phyloP scores from a whole-genome alignment of 2,797 vertebrate genomes.

The Tadarida brasiliensis region DNA sequence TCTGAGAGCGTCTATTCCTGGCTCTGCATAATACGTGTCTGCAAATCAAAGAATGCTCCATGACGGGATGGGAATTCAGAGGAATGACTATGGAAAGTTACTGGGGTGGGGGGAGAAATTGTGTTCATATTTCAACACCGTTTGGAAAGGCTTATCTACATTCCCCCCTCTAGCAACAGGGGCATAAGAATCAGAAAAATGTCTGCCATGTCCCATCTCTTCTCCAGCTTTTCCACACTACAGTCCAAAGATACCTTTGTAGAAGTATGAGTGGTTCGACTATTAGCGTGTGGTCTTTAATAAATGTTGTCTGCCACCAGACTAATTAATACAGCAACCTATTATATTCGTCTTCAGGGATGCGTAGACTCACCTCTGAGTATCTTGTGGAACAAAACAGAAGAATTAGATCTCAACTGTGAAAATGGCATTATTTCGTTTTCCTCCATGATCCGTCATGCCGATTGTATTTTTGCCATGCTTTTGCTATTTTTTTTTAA shows the following conservation, averaged over 20 bases:
- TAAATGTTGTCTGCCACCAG: background rate
- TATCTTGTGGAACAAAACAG: background rate
- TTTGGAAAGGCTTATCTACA: constrained; percentile 10
- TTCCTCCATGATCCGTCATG: background rate
- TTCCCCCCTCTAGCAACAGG: background rate
- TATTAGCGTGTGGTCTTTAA: background rate
- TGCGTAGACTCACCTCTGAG: background rate
- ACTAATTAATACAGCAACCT: background rate
- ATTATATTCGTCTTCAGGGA: background rate
- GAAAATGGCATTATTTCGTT: background rate
- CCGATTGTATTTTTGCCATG: background rate
- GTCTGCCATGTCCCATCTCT: background rate
- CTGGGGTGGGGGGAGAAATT: background rate
- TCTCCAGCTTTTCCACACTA: background rate
- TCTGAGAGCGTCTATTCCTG: constrained; percentile 54
- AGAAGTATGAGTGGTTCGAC: background rate
- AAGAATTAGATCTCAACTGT: background rate
- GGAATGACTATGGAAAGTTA: constrained; percentile 15
- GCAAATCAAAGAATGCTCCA: constrained; percentile 54
- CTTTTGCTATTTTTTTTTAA: background rate
- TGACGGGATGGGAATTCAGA: background rate
- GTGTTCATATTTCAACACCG: constrained; percentile 5
- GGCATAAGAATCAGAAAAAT: background rate
- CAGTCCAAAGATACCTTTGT: background rate
- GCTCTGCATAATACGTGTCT: background rate